Percentiles rank a stretch among this genome's conserved stretches.
These are phyloP conservation scores for Corythucha ciliata DNA, from an alignment of 2,888 invertebrate species.

Conservation along the genomic window DNA sequence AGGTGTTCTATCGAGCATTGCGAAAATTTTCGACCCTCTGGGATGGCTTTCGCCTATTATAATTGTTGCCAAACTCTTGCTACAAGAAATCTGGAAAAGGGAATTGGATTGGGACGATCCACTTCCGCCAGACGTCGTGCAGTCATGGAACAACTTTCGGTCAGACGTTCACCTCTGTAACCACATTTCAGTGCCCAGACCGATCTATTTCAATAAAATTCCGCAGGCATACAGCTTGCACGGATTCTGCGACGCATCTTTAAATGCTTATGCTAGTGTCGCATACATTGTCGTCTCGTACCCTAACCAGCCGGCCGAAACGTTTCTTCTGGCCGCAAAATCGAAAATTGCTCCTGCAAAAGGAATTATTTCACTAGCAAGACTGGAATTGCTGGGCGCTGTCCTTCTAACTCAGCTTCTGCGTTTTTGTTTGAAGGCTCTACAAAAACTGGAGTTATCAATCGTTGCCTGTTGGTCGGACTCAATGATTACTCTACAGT, in stretches of 20 bases:
- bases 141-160: slow-evolving; percentile 8
- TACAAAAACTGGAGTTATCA: no score
- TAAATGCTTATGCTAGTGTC: slow-evolving; percentile 5
- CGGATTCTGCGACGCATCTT: slow-evolving; percentile 19
- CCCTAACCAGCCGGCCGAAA: no score
- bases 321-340: slow-evolving; percentile 8
- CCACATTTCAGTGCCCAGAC: no score
- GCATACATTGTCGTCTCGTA: not conserved
- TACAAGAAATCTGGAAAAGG: slow-evolving; percentile 31
- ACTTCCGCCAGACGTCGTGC: slow-evolving; percentile 13
- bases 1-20: slow-evolving; percentile 16
- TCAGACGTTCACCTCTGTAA: no score
- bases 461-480: no score
- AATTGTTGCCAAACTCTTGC: slow-evolving; percentile 27
- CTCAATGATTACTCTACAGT: no score
- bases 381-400: slow-evolving; percentile 26
- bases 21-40: slow-evolving; percentile 29
- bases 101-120: slow-evolving; percentile 32
- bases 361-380: slow-evolving; percentile 22
- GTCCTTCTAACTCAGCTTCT: no score
- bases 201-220: not conserved
- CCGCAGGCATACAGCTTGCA: no score
- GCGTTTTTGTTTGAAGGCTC: no score
- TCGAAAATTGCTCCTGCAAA: slow-evolving; percentile 16
- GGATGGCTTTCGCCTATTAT: no score